A percentile compares a stretch with the other conserved stretches of the same genome.
Evolutionary conservation across 2,888 invertebrate species (phyloP).

Genomic region (Athalia rosae): DNA sequence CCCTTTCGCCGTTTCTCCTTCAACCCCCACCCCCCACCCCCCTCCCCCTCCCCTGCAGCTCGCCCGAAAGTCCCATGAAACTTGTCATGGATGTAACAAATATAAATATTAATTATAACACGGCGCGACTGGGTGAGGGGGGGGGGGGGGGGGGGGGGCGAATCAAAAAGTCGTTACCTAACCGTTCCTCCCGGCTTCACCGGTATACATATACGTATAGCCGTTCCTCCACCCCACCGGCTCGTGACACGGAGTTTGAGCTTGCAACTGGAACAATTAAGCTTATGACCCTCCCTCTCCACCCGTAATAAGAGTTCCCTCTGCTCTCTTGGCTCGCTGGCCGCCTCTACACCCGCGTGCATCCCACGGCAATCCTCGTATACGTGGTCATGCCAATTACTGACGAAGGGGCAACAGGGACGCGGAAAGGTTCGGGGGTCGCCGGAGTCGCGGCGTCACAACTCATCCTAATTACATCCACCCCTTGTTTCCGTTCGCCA

Average conservation of each 20-base stretch:
- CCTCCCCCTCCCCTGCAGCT: background rate
- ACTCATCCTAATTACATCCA: conserved; percentile 70
- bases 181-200: background rate
- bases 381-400: conserved; percentile 45
- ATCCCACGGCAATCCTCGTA: conserved; percentile 27
- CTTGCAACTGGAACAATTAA: conserved; percentile 52
- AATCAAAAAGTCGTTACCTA: conserved; percentile 39
- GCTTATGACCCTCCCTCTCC: conserved; percentile 47
- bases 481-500: conserved; percentile 66
- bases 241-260: background rate
- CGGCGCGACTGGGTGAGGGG: too few species aligned
- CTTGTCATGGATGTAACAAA: background rate
- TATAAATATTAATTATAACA: conserved; percentile 38
- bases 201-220: too few species aligned
- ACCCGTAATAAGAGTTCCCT: conserved; percentile 55
- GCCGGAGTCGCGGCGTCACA: conserved; percentile 59
- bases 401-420: conserved; percentile 1
- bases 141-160: background rate
- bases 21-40: background rate
- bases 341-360: conserved; percentile 30
- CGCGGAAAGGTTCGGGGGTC: conserved; percentile 41
- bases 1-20: background rate
- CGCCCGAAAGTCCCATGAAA: background rate
- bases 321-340: conserved; percentile 53
- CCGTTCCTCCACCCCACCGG: too few species aligned